phyloP scores from a whole-genome alignment of 2,797 vertebrate species.

The Mormyrops boulengeri region DNA sequence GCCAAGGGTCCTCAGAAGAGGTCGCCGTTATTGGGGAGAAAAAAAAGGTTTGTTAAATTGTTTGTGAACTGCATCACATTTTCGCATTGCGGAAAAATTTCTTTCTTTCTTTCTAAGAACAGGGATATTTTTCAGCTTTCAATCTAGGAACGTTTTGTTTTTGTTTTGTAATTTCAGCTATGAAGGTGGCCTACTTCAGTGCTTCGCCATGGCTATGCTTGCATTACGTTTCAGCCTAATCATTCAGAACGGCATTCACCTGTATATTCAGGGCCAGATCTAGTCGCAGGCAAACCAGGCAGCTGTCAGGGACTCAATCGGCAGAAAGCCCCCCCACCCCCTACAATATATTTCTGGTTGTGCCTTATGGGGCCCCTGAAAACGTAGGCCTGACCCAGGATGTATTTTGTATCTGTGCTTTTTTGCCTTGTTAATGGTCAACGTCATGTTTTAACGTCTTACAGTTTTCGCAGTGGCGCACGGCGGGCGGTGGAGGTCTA shows the following conservation, averaged over 20 bases:
- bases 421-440: neutral
- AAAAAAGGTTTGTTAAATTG: neutral
- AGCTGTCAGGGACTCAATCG: neutral
- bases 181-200: neutral
- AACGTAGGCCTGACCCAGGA: no score
- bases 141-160: neutral
- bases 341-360: neutral
- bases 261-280: neutral
- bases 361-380: neutral
- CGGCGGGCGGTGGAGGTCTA: slow-evolving; percentile 23
- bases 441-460: neutral
- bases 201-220: neutral
- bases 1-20: slow-evolving; percentile 28
- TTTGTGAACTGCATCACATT: neutral
- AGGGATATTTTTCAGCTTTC: neutral
- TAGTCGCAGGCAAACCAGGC: neutral
- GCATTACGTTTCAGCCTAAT: neutral
- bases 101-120: neutral
- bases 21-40: neutral
- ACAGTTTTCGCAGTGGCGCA: slow-evolving; percentile 5
- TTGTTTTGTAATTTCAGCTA: neutral
- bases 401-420: no score
- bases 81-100: neutral
- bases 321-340: neutral
- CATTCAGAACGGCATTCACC: neutral